A percentile compares a stretch with the other conserved stretches of the same genome.
phyloP scores from a whole-genome alignment of 2,797 vertebrate genomes.

The Pseudochaenichthys georgianus region DNA sequence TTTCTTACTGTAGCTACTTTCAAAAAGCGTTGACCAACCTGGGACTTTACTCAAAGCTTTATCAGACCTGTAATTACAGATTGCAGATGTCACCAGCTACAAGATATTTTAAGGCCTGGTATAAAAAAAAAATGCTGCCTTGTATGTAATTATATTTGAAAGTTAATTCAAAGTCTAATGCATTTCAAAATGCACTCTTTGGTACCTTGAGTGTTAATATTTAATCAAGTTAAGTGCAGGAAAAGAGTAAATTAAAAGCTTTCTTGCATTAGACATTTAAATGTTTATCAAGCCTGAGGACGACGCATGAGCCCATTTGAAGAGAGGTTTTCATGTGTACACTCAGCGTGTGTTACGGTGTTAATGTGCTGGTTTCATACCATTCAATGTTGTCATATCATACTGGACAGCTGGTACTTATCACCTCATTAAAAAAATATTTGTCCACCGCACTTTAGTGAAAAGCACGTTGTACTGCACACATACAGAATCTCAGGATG shows the following conservation, averaged over 20 bases:
- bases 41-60: too few relatives aligned
- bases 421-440: conserved; percentile 64
- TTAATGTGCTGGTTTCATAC: conserved; percentile 46
- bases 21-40: too few relatives aligned
- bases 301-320: background rate
- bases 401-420: conserved; percentile 62
- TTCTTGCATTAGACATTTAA: background rate
- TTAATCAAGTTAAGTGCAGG: background rate
- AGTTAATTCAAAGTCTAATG: background rate
- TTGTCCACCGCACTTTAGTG: conserved; percentile 9
- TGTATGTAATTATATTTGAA: too few relatives aligned
- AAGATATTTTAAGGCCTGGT: too few relatives aligned
- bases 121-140: too few relatives aligned
- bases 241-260: background rate
- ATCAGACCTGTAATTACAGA: too few relatives aligned
- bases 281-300: conserved; percentile 1
- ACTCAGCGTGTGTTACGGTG: conserved; percentile 33
- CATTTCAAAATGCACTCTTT: background rate
- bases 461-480: conserved; percentile 44
- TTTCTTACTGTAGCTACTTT: too few relatives aligned
- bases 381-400: conserved; percentile 32
- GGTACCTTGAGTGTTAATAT: too few relatives aligned
- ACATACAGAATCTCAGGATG: conserved; percentile 28
- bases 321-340: conserved; percentile 33
- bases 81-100: too few relatives aligned